Evolutionary conservation across 2,113 vertebrate species (phyloP), one percentile per base, ranked within the genome.

Genomic region (Sterrhoptilus dennistouni): DNA sequence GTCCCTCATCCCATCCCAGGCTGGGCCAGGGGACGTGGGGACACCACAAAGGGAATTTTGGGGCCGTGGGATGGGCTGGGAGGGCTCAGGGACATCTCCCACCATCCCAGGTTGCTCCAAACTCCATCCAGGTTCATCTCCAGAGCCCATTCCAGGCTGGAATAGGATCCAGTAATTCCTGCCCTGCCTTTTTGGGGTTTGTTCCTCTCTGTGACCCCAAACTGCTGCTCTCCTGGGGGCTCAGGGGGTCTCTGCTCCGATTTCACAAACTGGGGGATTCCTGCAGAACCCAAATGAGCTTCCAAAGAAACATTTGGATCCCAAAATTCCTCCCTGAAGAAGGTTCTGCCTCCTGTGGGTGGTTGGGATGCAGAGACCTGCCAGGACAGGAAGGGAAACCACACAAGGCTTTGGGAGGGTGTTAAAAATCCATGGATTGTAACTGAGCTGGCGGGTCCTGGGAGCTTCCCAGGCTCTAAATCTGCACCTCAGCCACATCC

Each of bases 11-110:
- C 69, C 8, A 38, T 38, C n/a, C 79, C 1, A 1, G 47, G 75
- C 60, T 14, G 56, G 66, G 47, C 66, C 8, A 9, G 36, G 42
- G 57, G 44, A 8, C 2, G 11, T 1, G 4, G 2, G 13, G 47
- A 6, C 12, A 20, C 36, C 36, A 0, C n/a, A 1, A 1, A 8
- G 20, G 7, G 4, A 44, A 8, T 0, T 8, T 1, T 5, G 50
- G 36, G 23, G 7, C 5, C 27, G 0, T 5, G 36, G 60, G 5
- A 44, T 6, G 86, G 44, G 24, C 12, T 21, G 60, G 61, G 61
- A 50, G 35, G 60, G 23, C 9, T 36, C 57, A 36, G 59, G 23
- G 29, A 22, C 53, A 22, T 7, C 21, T 60, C 29, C 75, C 12
- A 1, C 6, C 0, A 0, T 3, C 66, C 75, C 66, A 27, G n/a